Percentiles rank a stretch among this genome's conserved stretches.
Conservation (phyloP, 2,797 vertebrate genomes). For the Hydrophis major region DNA sequence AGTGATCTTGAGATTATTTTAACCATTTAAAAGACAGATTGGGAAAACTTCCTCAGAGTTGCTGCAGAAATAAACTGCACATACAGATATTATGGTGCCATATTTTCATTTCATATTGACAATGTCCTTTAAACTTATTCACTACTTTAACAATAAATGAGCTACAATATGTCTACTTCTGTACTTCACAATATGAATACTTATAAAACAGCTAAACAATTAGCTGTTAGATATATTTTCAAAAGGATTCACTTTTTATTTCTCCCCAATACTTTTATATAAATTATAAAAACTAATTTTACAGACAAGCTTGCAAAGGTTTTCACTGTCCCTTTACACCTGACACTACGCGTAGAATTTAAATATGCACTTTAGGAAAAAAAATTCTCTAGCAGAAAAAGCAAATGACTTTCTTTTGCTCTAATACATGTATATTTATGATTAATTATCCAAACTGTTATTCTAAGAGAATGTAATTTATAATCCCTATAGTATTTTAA, state of each 20-base stretch:
- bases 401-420: not conserved
- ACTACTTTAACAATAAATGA: not conserved
- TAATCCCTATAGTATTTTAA: not conserved
- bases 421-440: not conserved
- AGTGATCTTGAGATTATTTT: slow-evolving; percentile 54
- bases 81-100: slow-evolving; percentile 72
- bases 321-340: not conserved
- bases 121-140: not conserved
- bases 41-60: slow-evolving; percentile 32
- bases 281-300: not conserved
- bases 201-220: not conserved
- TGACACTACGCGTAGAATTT: not conserved
- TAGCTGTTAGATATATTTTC: not conserved
- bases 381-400: not conserved
- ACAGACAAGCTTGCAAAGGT: not conserved
- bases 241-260: not conserved
- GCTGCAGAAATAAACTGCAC: slow-evolving; percentile 54
- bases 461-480: not conserved
- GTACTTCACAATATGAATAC: not conserved
- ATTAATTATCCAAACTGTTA: not conserved
- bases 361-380: not conserved
- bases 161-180: not conserved
- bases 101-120: slow-evolving; percentile 70
- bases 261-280: not conserved
- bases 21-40: slow-evolving; percentile 37